phyloP scores from a whole-genome alignment of 1,140 invertebrate genomes.

The Phortica variegata region DNA sequence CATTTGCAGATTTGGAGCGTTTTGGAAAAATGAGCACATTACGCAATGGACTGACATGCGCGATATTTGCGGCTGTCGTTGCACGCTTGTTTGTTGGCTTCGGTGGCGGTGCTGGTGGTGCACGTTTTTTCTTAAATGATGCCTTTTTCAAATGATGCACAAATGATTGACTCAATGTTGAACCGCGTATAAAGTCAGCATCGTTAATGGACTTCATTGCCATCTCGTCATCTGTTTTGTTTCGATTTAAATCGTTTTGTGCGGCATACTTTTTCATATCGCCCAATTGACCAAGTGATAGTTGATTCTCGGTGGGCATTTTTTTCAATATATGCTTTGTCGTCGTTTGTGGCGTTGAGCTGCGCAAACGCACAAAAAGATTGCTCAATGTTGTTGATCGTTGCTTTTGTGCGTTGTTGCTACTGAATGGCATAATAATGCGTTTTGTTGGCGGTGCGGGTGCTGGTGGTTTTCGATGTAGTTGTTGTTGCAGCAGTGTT shows the following conservation, averaged over 20 bases:
- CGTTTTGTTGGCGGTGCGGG: slow-evolving; percentile 32
- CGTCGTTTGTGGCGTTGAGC: neutral
- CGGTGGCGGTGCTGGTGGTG: slow-evolving; percentile 34
- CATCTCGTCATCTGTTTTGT: neutral
- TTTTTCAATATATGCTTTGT: slow-evolving; percentile 13
- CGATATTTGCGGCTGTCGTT: slow-evolving; percentile 21
- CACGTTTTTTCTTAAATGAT: slow-evolving; percentile 37
- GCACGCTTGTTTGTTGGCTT: slow-evolving; percentile 24
- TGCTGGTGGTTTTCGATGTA: slow-evolving; percentile 32
- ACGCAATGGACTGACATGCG: slow-evolving; percentile 37
- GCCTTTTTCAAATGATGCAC: slow-evolving; percentile 39
- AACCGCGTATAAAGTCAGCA: slow-evolving; percentile 45
- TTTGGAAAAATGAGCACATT: slow-evolving; percentile 44
- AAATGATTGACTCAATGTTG: slow-evolving; percentile 54
- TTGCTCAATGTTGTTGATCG: slow-evolving; percentile 42
- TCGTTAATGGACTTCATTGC: slow-evolving; percentile 3
- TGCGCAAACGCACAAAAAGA: slow-evolving; percentile 39
- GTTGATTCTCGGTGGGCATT: slow-evolving; percentile 26
- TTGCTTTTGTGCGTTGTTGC: slow-evolving; percentile 12
- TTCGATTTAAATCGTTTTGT: slow-evolving; percentile 30
- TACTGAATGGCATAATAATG: neutral
- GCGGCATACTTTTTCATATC: slow-evolving; percentile 32
- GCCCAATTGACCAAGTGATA: slow-evolving; percentile 13
- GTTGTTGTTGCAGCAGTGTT: slow-evolving; percentile 8
- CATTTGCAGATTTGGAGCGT: slow-evolving; percentile 45